phyloP scores from a whole-genome alignment of 2,113 vertebrate genomes.

The Cephalopholis sonnerati region DNA sequence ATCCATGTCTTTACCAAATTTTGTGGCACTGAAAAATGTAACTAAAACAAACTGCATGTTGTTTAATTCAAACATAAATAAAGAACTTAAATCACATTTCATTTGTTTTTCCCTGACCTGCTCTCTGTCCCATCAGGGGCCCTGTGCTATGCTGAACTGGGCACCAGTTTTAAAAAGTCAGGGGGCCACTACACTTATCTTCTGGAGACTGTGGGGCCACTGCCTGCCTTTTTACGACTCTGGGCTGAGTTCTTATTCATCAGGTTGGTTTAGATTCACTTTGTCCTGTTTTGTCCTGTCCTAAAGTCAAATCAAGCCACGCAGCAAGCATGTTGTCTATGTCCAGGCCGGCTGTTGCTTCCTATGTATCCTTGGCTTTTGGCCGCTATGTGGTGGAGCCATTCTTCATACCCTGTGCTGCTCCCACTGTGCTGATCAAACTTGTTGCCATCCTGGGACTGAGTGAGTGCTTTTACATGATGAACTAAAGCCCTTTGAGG shows the following conservation, averaged over 20 bases:
- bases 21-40: neutral
- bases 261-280: slow-evolving; percentile 76
- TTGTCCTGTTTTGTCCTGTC: neutral
- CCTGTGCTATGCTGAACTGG: slow-evolving; percentile 91
- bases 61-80: too few species aligned
- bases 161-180: slow-evolving; percentile 91
- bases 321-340: neutral
- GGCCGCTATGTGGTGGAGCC: slow-evolving; percentile 91
- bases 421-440: slow-evolving; percentile 85
- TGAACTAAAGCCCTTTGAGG: too few species aligned
- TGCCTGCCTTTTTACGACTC: slow-evolving; percentile 89
- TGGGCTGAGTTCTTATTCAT: slow-evolving; percentile 91
- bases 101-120: neutral
- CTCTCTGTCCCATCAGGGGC: slow-evolving; percentile 82
- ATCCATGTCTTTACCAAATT: too few species aligned
- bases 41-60: too few species aligned
- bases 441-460: slow-evolving; percentile 87
- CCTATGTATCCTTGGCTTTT: slow-evolving; percentile 89
- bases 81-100: too few species aligned
- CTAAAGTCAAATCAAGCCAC: neutral
- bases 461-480: slow-evolving; percentile 83
- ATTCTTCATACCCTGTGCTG: slow-evolving; percentile 87
- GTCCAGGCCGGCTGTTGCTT: slow-evolving; percentile 87
- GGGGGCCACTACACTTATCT: slow-evolving; percentile 92
- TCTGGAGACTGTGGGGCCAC: slow-evolving; percentile 89